Conservation (phyloP, 2,888 invertebrate genomes). For the Metalampra italica region DNA sequence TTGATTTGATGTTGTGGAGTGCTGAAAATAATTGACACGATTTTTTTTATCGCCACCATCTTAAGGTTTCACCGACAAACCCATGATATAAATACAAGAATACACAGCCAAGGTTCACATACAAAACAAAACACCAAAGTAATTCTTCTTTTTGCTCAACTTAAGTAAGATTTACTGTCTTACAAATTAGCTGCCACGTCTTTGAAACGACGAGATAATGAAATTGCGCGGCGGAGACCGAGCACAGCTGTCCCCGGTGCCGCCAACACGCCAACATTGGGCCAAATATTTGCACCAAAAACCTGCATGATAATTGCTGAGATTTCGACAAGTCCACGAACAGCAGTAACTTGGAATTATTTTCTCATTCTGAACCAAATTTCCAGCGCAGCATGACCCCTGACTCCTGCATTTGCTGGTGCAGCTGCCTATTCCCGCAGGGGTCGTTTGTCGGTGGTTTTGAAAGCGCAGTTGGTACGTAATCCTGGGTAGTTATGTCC, state of each 20-base stretch:
- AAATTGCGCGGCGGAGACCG: neutral
- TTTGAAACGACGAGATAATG: conserved; percentile 4
- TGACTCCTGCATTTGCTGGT: neutral
- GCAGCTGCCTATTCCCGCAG: neutral
- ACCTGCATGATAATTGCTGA: conserved; percentile 5
- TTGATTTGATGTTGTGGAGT: too few relatives aligned
- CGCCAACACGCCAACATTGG: neutral
- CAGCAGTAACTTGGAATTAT: conserved; percentile 9
- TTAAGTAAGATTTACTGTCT: conserved; percentile 7
- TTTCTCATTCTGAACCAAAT: conserved; percentile 1
- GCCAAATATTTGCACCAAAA: neutral
- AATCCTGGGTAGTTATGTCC: conserved; percentile 13
- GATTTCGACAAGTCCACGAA: conserved; percentile 4
- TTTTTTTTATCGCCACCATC: too few relatives aligned
- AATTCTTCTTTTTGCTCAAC: neutral
- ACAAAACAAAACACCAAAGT: neutral
- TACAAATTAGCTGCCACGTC: conserved; percentile 4
- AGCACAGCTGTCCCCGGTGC: neutral
- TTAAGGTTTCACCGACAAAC: neutral
- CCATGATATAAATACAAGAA: neutral
- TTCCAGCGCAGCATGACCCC: neutral
- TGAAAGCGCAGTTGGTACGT: neutral
- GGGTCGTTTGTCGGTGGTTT: neutral
- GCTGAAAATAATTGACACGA: too few relatives aligned
- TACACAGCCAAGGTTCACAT: neutral